Evolutionary conservation across 2,888 invertebrate species (phyloP).

Genomic region (Ennomos fuscantarius): DNA sequence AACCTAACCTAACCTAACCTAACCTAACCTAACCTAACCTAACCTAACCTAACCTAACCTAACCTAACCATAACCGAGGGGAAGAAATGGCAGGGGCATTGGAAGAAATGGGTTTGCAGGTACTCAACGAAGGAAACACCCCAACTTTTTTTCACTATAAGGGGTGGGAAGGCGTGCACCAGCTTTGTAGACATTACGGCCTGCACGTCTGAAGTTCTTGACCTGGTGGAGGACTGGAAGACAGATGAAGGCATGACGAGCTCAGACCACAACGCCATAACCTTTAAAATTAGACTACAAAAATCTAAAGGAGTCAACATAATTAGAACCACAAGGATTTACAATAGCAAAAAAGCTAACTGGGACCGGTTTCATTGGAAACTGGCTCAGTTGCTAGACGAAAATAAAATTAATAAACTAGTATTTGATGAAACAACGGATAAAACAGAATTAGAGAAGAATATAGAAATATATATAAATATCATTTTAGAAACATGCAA

Average conservation of each 20-base stretch:
- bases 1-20: constrained; percentile 41
- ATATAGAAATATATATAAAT: constrained; percentile 6
- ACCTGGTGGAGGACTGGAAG: constrained; percentile 28
- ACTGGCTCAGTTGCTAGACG: constrained; percentile 9
- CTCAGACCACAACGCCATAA: constrained; percentile 35
- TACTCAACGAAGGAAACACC: constrained; percentile 29
- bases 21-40: constrained; percentile 41
- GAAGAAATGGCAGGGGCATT: constrained; percentile 18
- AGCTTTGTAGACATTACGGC: constrained; percentile 36
- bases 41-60: constrained; percentile 36
- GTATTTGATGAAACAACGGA: neutral
- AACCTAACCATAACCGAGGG: constrained; percentile 28
- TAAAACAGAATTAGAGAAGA: neutral
- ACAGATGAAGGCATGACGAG: constrained; percentile 25
- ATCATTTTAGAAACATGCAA: constrained; percentile 18
- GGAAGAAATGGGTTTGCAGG: constrained; percentile 29
- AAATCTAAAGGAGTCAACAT: constrained; percentile 14
- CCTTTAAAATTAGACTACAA: constrained; percentile 25
- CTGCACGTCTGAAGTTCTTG: constrained; percentile 28
- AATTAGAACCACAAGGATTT: constrained; percentile 26
- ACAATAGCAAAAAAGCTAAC: constrained; percentile 36
- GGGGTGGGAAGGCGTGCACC: no score
- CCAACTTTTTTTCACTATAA: no score
- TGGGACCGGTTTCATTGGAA: constrained; percentile 36
- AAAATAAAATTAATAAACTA: constrained; percentile 4